phyloP scores from a whole-genome alignment of 2,888 invertebrate species.

The Caenorhabditis macrosperma region DNA sequence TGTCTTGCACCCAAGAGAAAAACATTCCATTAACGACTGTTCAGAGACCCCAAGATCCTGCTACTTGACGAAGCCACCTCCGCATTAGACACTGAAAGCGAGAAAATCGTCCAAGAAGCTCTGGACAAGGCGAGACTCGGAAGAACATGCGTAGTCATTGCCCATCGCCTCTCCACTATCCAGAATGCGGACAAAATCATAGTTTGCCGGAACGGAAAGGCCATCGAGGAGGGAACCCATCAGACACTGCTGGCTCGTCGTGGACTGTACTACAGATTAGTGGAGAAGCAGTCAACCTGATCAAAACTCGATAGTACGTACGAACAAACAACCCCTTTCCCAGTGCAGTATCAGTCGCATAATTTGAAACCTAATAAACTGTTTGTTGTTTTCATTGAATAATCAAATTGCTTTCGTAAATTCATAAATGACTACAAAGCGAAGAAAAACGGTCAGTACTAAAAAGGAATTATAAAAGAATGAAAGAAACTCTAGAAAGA shows the following conservation, averaged over 20 bases:
- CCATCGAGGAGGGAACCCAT: constrained; percentile 75
- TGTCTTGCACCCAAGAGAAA: not conserved
- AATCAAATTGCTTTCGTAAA: too few relatives aligned
- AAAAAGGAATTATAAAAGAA: too few relatives aligned
- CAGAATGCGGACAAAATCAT: constrained; percentile 86
- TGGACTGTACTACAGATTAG: constrained; percentile 72
- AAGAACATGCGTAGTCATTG: constrained; percentile 90
- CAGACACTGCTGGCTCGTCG: constrained; percentile 69
- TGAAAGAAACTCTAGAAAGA: too few relatives aligned
- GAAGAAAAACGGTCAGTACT: too few relatives aligned
- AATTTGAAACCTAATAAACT: constrained; percentile 22
- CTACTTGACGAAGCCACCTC: constrained; percentile 80
- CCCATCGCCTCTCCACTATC: constrained; percentile 88
- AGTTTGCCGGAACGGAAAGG: constrained; percentile 78
- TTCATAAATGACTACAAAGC: too few relatives aligned
- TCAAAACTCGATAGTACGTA: too few relatives aligned
- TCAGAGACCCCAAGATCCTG: constrained; percentile 70
- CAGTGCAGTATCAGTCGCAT: constrained; percentile 16
- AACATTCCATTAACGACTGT: not conserved
- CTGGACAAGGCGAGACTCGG: constrained; percentile 87
- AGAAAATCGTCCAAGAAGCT: constrained; percentile 88
- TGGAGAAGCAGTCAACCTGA: constrained; percentile 65
- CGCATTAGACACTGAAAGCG: constrained; percentile 80
- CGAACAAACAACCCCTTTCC: not conserved
- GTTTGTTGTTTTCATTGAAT: constrained; percentile 18